A percentile compares a stretch with the other conserved stretches of the same genome.
Conservation (phyloP, 2,888 invertebrate genomes). For the Thera britannica region DNA sequence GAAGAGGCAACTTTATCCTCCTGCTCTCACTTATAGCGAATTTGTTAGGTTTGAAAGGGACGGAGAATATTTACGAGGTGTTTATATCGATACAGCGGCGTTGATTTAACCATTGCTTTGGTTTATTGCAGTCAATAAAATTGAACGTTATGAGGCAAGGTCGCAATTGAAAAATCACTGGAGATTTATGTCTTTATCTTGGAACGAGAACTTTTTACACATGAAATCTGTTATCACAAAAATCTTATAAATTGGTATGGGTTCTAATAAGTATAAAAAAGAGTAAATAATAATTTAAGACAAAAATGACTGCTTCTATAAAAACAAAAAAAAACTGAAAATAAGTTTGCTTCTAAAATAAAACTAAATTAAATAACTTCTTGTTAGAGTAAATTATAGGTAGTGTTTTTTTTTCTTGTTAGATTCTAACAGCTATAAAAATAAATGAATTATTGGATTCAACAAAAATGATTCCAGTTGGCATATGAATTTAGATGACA, state of each 20-base stretch:
- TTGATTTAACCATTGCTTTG: conserved; percentile 84
- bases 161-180: conserved; percentile 76
- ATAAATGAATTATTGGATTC: too few species aligned
- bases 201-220: conserved; percentile 55
- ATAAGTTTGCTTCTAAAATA: too few species aligned
- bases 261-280: background rate
- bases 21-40: conserved; percentile 46
- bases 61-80: conserved; percentile 76
- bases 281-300: background rate
- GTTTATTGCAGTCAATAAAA: conserved; percentile 84
- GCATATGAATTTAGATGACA: too few species aligned
- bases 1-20: conserved; percentile 64
- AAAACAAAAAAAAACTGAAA: too few species aligned
- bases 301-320: background rate
- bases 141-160: conserved; percentile 85
- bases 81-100: conserved; percentile 81
- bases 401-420: too few species aligned
- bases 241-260: background rate
- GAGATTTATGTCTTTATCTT: conserved; percentile 80
- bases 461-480: too few species aligned
- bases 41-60: conserved; percentile 54
- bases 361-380: too few species aligned
- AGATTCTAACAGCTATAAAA: too few species aligned
- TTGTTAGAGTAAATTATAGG: too few species aligned
- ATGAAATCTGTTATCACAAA: conserved; percentile 40